Evolutionary conservation across 2,888 invertebrate genomes (phyloP), one percentile per base, ranked within the genome.

Genomic region (Dynastes grantii): DNA sequence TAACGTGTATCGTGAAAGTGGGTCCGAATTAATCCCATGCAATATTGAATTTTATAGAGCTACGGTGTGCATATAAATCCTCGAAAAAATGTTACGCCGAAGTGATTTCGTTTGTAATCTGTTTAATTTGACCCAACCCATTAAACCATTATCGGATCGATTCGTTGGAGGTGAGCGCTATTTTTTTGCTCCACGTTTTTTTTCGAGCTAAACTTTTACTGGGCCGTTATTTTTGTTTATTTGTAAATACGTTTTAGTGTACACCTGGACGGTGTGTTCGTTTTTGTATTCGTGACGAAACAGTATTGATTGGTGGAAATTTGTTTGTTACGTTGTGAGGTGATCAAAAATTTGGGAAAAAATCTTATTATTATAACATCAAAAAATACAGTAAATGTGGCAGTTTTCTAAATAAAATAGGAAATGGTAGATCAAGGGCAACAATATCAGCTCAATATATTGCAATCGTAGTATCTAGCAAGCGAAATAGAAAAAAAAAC

Each of bases 71-170:
- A 55, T 16, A 55, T 16, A 55, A 16, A 55, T 55, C n/a, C 55
- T 16, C 22, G n/a, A n/a, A 22, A 55, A 55, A 55, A 55, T 55
- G 55, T n/a, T 13, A 3, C 32, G 22, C 13, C 64, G 32, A 64
- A 64, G n/a, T 37, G 37, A 37, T 64, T 64, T 64, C 29, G 64
- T 32, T 64, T 64, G 32, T 64, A 64, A 64, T 64, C 64, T 32
- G 64, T 29, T 32, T 64, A 64, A 64, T 32, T 29, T 64, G n/a
- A 64, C 64, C 64, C 29, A 64, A 32, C 64, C 37, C 64, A 64
- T 55, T 55, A 55, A 37, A 2, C 37, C 64, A 64, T 64, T 64
- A 64, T 64, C 32, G 64, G 29, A 32, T 32, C 29, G 13, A 6
- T 37, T n/a, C 29, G 64, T n/a, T 5, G 5, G 64, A 64, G 37